Base-by-base conservation (phyloP, 2,113 vertebrate species). In the Camelus dromedarius region DNA sequence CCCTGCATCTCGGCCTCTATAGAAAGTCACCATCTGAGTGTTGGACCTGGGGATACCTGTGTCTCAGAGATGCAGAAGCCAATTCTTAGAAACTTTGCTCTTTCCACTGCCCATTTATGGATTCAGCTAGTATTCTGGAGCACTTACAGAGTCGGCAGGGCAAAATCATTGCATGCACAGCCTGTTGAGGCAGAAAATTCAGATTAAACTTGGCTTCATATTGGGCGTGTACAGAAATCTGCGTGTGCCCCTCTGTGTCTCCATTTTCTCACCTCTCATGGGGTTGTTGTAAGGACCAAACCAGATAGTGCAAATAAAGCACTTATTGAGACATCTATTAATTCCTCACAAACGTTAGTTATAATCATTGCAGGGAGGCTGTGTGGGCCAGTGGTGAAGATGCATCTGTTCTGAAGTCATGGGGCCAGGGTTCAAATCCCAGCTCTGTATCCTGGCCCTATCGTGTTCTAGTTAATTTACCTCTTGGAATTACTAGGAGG, bases 31-130 rank as follows among this genome's bases (percentile, higher is more conserved):
- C 32, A 35, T 66, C 79, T 85, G 62, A 81, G 92, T 91, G 35
- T 54, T 64, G 86, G 89, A 35, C 30, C 89, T 83, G 48, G 42
- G 26, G 22, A 86, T 16, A 5, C 28, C 66, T 56, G 46, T 35
- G 48, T 73, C 67, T 89, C 3, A 0, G 48, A 35, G 30, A 92
- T 58, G 20, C 30, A 84, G 48, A 93, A 94, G 30, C 35, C 38
- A 32, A 42, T 85, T 90, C 87, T 76, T 77, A 95, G 85, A 85
- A 89, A 69, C 16, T n/a, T 26, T 64, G 35, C 48, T 92, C 80
- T 96, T 86, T 42, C 16, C 50, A 72, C 24, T 28, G 46, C 22
- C 35, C 75, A 54, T 64, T 83, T 95, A 89, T 66, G 0, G 7
- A 70, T 87, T 80, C 42, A 66, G 67, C 42, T 56, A 66, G 38